phyloP scores from a whole-genome alignment of 1,140 invertebrate species.

The Papilio machaon region DNA sequence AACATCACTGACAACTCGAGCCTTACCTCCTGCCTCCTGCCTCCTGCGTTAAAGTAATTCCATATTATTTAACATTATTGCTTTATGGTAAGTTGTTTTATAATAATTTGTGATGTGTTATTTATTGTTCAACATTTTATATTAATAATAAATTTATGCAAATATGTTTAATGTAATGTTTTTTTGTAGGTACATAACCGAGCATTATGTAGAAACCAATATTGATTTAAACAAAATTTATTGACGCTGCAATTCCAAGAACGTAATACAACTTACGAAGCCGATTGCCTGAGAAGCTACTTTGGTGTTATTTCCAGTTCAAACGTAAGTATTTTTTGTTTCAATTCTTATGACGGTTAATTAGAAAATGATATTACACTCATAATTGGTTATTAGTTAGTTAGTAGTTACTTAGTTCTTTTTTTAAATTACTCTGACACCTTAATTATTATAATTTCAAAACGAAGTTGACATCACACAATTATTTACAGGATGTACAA shows the following conservation, averaged over 20 bases:
- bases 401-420: too few species aligned
- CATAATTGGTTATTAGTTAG: too few species aligned
- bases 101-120: background rate
- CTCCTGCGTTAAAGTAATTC: background rate
- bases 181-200: background rate
- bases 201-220: background rate
- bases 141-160: background rate
- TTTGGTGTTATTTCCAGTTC: background rate
- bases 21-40: background rate
- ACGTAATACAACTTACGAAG: background rate
- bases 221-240: background rate
- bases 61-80: background rate
- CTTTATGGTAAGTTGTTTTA: background rate
- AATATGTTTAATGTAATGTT: background rate
- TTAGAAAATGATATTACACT: background rate
- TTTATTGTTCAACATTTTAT: background rate
- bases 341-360: background rate
- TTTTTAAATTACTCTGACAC: too few species aligned
- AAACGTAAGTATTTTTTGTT: background rate
- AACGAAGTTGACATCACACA: background rate
- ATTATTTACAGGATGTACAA: background rate
- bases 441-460: background rate
- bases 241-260: background rate
- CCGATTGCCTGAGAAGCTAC: background rate
- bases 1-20: background rate